Evolutionary conservation across 2,113 vertebrate genomes (phyloP).

Genomic region (Engraulis encrasicolus): DNA sequence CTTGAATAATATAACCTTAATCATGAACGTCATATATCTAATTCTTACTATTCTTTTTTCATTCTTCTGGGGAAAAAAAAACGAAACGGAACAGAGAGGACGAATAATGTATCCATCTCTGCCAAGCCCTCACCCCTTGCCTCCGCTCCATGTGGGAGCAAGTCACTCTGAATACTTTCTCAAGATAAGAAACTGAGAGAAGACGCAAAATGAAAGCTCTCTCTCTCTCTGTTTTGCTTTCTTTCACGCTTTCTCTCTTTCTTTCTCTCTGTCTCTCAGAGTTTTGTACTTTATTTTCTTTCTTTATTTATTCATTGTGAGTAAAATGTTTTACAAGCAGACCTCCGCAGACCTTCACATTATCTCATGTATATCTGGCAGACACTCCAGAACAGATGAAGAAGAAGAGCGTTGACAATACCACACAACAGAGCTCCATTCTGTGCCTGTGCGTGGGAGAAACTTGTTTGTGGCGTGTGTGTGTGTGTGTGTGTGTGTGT

Average conservation of each 20-base stretch:
- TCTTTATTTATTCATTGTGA: neutral
- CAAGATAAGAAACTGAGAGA: neutral
- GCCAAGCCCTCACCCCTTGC: neutral
- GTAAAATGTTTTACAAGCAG: neutral
- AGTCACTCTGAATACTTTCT: neutral
- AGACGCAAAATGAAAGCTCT: neutral
- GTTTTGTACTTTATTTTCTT: neutral
- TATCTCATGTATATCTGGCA: conserved; percentile 2
- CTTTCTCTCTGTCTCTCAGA: neutral
- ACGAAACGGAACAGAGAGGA: neutral
- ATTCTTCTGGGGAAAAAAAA: neutral
- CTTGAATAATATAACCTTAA: too few species aligned
- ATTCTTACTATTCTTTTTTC: neutral
- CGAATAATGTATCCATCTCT: neutral
- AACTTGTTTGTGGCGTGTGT: too few species aligned
- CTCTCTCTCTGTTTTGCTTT: neutral
- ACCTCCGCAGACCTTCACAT: neutral
- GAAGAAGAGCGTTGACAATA: neutral
- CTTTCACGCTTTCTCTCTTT: too few species aligned
- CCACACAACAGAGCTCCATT: neutral
- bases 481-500: too few species aligned
- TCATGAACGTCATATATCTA: too few species aligned
- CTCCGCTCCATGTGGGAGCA: neutral
- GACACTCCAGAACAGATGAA: neutral
- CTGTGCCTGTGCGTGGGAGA: conserved; percentile 12